Evolutionary conservation across 30 jellyfish, hydroid and myxozoan species (phyloP), one percentile per base, ranked within the genome.

Genomic region (Aurelia sp.): DNA sequence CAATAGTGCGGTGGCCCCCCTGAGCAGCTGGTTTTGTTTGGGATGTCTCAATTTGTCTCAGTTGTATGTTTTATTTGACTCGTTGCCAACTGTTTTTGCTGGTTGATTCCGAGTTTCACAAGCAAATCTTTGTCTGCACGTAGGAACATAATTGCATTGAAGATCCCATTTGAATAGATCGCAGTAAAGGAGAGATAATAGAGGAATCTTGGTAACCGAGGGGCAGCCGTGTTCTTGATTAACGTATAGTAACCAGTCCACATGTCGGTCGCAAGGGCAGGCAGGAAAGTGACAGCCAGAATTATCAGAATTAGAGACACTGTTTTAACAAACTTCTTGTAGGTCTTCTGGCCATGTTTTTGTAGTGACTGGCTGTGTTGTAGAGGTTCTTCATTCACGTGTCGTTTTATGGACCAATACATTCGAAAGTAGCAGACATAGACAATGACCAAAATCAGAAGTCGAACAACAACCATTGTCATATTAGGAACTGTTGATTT

Each of bases 171-270:
- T 9, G 62, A 13, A 44, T 53, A 75, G 8, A 62, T 50, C 20
- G 30, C 11, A 22, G 40, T 27, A 48, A 75, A 75, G 18, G 86
- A 57, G 11, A 75, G 75, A 63, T 27, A 68, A 53, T 55, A 57
- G 51, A 50, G 23, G 78, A 81, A 81, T 30, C 91, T 69, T 30
- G 58, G 31, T 30, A 48, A 17, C 62, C 18, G 68, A 12, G 91
- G 91, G 52, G 85, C 91, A 31, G 91, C 78, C 4, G 60, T 66
- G 53, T 62, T 35, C 37, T 48, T 23, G 4, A 70, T 40, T 30
- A 35, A 73, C 18, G 76, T 66, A 78, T 81, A 81, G 69, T 67
- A 81, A 62, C 81, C 73, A 31, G 78, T 69, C 85, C 78, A 68
- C 15, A 55, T 19, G 59, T 81, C 85, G 52, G 47, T 53, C 48